These are phyloP conservation scores for Drosophila mojavensis DNA, from an alignment of 1,140 invertebrate species.

Conservation along the genomic window DNA sequence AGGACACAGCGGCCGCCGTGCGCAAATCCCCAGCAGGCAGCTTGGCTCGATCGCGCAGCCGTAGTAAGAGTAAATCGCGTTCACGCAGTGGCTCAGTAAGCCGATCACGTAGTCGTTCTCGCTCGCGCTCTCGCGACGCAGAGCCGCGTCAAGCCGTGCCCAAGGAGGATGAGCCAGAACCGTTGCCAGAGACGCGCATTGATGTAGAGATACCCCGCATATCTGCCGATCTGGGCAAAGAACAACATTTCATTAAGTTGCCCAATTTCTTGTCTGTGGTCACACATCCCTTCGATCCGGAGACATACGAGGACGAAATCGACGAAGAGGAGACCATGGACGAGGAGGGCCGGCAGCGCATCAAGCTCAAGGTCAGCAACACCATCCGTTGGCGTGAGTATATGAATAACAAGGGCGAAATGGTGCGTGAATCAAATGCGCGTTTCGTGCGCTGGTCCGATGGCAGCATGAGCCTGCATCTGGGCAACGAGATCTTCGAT, in stretches of 20 bases:
- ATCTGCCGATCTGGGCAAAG: conserved; percentile 94
- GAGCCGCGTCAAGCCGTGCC: conserved; percentile 55
- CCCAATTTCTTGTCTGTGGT: conserved; percentile 97
- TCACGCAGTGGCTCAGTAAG: conserved; percentile 66
- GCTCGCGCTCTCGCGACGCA: conserved; percentile 63
- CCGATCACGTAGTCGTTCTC: conserved; percentile 56
- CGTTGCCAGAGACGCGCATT: conserved; percentile 95
- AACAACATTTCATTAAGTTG: conserved; percentile 97
- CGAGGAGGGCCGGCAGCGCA: conserved; percentile 97
- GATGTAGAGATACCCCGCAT: conserved; percentile 99
- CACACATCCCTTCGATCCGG: conserved; percentile 96
- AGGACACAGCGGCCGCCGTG: conserved; percentile 79
- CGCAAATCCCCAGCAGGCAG: conserved; percentile 50
- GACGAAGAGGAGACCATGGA: conserved; percentile 99
- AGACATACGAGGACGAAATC: conserved; percentile 99
- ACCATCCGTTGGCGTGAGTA: conserved; percentile 97
- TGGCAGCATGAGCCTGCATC: conserved; percentile 98
- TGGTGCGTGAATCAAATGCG: conserved; percentile 96
- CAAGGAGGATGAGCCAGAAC: conserved; percentile 89
- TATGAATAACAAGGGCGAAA: conserved; percentile 93
- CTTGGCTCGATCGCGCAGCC: conserved; percentile 48
- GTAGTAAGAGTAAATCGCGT: conserved; percentile 52
- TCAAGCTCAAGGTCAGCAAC: conserved; percentile 98
- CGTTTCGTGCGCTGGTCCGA: conserved; percentile 98
- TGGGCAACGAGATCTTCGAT: conserved; percentile 99